Evolutionary conservation across 2,797 vertebrate species (phyloP).

Genomic region (Salarias fasciatus): DNA sequence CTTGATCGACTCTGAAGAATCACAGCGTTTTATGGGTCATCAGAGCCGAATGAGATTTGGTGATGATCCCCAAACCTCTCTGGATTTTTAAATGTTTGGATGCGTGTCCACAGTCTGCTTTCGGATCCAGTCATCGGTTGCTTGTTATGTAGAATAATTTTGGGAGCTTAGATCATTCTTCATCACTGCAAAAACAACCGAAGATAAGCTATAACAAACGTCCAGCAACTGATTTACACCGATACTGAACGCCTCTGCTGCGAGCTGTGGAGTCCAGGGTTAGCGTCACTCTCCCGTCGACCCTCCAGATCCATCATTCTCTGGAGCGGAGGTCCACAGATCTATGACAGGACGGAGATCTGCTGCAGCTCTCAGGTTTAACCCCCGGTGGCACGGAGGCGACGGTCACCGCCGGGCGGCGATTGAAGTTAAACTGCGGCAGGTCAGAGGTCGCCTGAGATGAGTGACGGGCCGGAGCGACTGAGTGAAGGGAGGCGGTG

Average conservation of each 20-base stretch:
- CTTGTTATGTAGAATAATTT: too few species aligned
- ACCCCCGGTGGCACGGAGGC: constrained; percentile 43
- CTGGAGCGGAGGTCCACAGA: constrained; percentile 28
- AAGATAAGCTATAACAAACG: constrained; percentile 5
- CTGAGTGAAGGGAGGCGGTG: constrained; percentile 33
- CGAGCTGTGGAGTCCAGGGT: constrained; percentile 6
- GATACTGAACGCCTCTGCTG: too few species aligned
- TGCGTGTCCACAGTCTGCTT: too few species aligned
- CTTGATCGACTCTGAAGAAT: constrained; percentile 10
- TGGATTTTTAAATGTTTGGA: too few species aligned
- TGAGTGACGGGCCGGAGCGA: constrained; percentile 56
- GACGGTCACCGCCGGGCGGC: not conserved
- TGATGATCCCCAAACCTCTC: too few species aligned
- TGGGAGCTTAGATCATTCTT: too few species aligned
- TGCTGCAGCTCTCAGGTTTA: constrained; percentile 31
- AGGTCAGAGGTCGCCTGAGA: constrained; percentile 56
- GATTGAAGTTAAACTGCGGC: constrained; percentile 23
- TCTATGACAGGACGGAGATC: constrained; percentile 43
- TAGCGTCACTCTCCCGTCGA: constrained; percentile 15
- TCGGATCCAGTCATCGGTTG: too few species aligned
- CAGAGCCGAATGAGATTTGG: too few species aligned
- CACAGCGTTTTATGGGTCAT: too few species aligned
- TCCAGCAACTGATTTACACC: too few species aligned
- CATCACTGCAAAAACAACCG: too few species aligned
- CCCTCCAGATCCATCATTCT: constrained; percentile 39